Evolutionary conservation across 2,888 invertebrate genomes (phyloP), one percentile per base, ranked within the genome.

Genomic region (Drosophila neoperkinsi): DNA sequence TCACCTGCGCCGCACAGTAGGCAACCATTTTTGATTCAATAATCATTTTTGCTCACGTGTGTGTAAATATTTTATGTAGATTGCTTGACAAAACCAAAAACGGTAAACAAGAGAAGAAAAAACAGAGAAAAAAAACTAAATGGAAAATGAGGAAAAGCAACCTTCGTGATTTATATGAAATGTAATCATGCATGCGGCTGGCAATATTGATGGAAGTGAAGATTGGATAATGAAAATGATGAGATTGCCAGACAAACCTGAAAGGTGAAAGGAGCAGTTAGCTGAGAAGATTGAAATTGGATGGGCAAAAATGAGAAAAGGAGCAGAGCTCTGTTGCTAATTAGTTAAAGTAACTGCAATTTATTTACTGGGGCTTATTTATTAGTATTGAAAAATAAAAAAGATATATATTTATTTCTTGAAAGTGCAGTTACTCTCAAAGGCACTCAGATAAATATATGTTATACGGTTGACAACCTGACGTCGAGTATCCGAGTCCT

Each of bases 1-100:
- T 25, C 21, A 21, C 63, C 43, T 25, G 34, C 36, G 49, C 34
- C 51, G 28, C 30, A 28, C 70, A 71, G 82, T 46, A 57, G 69
- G 82, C 80, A 63, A 71, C 53, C 66, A 70, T 81, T 80, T 74
- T 76, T 41, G 68, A 78, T 73, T 65, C 58, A 68, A 84, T 75
- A 74, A 74, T 58, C 64, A 64, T 66, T 64, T 77, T 57, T 43
- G n/a, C 28, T 38, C 38, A 36, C 31, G 38, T 57, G 60, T 60
- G 58, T 28, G 59, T 43, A 56, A 62, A 73, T 69, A 79, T 65
- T 71, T 77, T 65, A 79, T 79, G 74, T 18, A 70, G 76, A 73
- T 62, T 79, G 62, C 67, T 70, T 41, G 51, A 38, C 55, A 18
- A 59, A 73, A 13, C 30, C 52, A 53, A 41, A 57, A 64, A 28